Percentiles rank a stretch among this genome's conserved stretches.
These are phyloP conservation scores for Spheniscus humboldti DNA, from an alignment of 2,797 vertebrate species.

Conservation along the genomic window DNA sequence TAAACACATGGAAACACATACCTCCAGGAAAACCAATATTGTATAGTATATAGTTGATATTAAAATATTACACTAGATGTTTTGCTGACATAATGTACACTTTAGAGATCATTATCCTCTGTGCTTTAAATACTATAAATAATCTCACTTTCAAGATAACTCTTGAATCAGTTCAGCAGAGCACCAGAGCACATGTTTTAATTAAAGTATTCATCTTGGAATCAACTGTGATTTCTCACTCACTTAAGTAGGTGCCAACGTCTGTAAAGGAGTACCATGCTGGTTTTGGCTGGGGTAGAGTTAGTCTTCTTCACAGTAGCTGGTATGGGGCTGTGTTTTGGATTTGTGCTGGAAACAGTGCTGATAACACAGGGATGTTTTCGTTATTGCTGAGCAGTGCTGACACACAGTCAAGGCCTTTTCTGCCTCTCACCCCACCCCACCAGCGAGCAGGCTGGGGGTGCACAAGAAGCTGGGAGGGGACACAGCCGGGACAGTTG, in stretches of 20 bases:
- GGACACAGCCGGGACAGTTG: too few species aligned
- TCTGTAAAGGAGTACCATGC: background rate
- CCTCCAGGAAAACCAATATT: background rate
- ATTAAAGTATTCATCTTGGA: background rate
- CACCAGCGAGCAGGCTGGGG: too few species aligned
- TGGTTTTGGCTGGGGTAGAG: too few species aligned
- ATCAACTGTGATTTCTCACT: background rate
- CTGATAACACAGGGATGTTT: too few species aligned
- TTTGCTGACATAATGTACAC: background rate
- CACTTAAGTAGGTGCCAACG: background rate
- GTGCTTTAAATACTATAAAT: background rate
- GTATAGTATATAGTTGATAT: background rate
- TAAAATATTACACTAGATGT: background rate
- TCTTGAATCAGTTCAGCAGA: background rate
- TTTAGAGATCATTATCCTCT: background rate
- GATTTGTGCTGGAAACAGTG: too few species aligned
- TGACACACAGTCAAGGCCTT: too few species aligned
- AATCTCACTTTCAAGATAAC: background rate
- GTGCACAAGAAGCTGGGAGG: too few species aligned
- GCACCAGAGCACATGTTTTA: background rate
- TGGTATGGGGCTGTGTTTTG: too few species aligned
- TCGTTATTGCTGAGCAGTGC: too few species aligned
- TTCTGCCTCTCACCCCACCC: too few species aligned
- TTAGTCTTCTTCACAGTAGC: too few species aligned
- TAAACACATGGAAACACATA: background rate